Evolutionary conservation across 2,113 vertebrate species (phyloP).

Genomic region (Odontesthes bonariensis): DNA sequence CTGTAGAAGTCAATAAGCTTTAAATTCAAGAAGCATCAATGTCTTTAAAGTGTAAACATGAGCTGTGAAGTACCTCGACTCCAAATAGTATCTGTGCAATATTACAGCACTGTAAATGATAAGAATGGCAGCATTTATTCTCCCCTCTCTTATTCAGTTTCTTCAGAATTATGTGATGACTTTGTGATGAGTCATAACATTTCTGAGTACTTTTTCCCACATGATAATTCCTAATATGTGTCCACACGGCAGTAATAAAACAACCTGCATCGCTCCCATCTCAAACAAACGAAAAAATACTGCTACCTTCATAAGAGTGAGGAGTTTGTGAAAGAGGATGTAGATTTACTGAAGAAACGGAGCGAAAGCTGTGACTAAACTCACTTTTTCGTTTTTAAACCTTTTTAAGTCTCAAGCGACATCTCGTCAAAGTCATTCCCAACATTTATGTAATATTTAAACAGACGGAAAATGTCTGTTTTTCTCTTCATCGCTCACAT

Average conservation of each 20-base stretch:
- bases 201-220: neutral
- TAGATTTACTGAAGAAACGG: neutral
- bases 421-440: neutral
- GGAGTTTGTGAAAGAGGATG: neutral
- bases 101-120: too few relatives aligned
- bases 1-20: too few relatives aligned
- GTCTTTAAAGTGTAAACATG: too few relatives aligned
- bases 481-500: neutral
- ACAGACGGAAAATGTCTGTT: neutral
- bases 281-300: neutral
- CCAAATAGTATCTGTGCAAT: too few relatives aligned
- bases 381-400: neutral
- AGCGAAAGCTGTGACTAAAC: neutral
- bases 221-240: neutral
- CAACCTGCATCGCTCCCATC: too few relatives aligned
- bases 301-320: too few relatives aligned
- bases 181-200: neutral
- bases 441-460: neutral
- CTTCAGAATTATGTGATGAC: neutral
- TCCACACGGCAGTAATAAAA: too few relatives aligned
- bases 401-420: neutral
- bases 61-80: too few relatives aligned
- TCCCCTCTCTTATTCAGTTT: neutral
- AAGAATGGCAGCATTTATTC: too few relatives aligned
- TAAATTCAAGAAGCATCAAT: too few relatives aligned